Conservation (phyloP, 2,113 vertebrate species). For the Tauraco erythrolophus region DNA sequence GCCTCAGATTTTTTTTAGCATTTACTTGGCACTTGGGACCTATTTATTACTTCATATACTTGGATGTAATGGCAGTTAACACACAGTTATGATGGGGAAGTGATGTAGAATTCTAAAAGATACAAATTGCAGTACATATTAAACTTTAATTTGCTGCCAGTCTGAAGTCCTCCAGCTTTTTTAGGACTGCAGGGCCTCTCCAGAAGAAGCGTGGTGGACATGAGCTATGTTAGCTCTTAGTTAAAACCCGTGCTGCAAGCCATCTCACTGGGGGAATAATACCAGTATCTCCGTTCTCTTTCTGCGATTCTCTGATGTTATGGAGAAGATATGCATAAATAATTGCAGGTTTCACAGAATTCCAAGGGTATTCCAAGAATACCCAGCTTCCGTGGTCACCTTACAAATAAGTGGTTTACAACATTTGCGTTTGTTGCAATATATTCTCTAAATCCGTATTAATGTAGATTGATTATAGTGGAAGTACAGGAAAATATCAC, state of each 20-base stretch:
- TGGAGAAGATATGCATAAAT: not conserved
- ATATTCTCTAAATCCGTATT: not conserved
- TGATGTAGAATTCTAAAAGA: slow-evolving; percentile 52
- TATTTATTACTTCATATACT: slow-evolving; percentile 71
- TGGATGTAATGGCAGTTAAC: slow-evolving; percentile 52
- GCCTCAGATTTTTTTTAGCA: slow-evolving; percentile 28
- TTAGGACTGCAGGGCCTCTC: not conserved
- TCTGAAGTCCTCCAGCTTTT: not conserved
- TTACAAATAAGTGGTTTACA: not conserved
- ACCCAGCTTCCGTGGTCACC: not conserved
- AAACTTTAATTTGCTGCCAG: slow-evolving; percentile 41
- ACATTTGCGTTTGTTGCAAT: not conserved
- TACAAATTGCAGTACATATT: slow-evolving; percentile 44
- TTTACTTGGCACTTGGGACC: slow-evolving; percentile 57
- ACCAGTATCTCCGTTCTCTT: not conserved
- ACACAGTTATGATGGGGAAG: slow-evolving; percentile 44
- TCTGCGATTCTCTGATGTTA: not conserved
- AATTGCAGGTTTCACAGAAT: not conserved
- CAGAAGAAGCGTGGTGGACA: not conserved
- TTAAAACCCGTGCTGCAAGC: not conserved
- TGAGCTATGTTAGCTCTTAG: not conserved
- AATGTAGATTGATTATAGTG: not conserved
- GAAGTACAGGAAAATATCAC: not conserved
- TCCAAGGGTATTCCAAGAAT: not conserved
- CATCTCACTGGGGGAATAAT: not conserved